Evolutionary conservation across 2,888 invertebrate genomes (phyloP).

Genomic region (Deroplatys truncata): DNA sequence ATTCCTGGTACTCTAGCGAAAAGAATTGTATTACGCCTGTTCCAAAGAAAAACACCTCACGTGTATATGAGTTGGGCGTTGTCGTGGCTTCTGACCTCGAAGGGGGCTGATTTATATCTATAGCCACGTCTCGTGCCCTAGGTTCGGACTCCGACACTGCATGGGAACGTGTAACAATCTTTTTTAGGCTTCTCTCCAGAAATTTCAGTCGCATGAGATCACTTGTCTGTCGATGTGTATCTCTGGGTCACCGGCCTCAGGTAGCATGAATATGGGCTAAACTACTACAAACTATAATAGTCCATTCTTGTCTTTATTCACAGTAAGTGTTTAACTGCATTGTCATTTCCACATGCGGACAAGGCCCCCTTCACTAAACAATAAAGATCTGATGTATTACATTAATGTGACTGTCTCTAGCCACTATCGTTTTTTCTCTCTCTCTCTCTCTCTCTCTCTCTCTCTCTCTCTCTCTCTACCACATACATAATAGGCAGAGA

Average conservation of each 20-base stretch:
- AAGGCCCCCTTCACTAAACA: too few relatives aligned
- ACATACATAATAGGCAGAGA: too few relatives aligned
- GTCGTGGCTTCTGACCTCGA: background rate
- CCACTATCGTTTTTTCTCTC: too few relatives aligned
- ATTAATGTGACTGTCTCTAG: too few relatives aligned
- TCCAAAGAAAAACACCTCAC: background rate
- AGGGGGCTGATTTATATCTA: background rate
- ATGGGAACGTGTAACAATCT: background rate
- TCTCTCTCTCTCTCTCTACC: too few relatives aligned
- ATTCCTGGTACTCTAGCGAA: too few relatives aligned
- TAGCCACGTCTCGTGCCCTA: background rate
- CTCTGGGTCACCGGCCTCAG: background rate
- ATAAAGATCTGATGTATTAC: too few relatives aligned
- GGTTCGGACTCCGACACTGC: background rate
- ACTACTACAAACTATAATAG: background rate
- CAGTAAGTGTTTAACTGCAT: too few relatives aligned
- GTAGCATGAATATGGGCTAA: background rate
- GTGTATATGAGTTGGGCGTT: background rate
- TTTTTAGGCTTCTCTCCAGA: background rate
- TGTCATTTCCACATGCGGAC: too few relatives aligned
- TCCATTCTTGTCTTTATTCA: too few relatives aligned
- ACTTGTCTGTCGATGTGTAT: background rate
- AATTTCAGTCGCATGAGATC: background rate
- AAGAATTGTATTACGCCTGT: too few relatives aligned
- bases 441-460: too few relatives aligned